phyloP scores from a whole-genome alignment of 2,888 invertebrate species.

The Orthosia incerta region DNA sequence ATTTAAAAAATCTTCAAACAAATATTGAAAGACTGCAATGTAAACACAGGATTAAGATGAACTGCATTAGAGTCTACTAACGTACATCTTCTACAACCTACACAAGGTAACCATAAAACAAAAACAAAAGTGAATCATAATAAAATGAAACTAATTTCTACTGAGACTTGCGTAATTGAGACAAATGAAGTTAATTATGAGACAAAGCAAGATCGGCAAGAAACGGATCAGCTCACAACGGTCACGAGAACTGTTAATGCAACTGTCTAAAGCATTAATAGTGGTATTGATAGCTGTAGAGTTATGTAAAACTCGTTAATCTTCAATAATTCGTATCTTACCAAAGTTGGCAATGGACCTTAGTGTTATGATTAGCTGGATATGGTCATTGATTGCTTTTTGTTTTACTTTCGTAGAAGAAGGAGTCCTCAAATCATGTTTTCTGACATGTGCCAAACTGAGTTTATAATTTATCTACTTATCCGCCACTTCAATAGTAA shows the following conservation, averaged over 20 bases:
- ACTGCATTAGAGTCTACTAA: background rate
- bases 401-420: background rate
- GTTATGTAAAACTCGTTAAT: conserved; percentile 21
- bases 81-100: background rate
- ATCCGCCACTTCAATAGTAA: too few species aligned
- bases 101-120: background rate
- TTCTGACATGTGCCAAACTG: too few species aligned
- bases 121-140: conserved; percentile 43
- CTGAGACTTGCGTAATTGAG: conserved; percentile 57
- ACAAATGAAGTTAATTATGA: conserved; percentile 63
- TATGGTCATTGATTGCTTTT: background rate
- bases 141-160: conserved; percentile 45
- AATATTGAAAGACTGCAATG: background rate
- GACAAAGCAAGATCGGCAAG: conserved; percentile 57
- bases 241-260: conserved; percentile 42
- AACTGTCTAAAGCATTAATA: conserved; percentile 29
- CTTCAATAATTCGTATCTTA: conserved; percentile 14
- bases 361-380: background rate
- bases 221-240: conserved; percentile 50
- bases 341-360: background rate
- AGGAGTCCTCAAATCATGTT: too few species aligned
- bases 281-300: conserved; percentile 34
- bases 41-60: background rate
- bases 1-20: background rate
- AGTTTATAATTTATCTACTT: too few species aligned